Percentiles rank a stretch among this genome's conserved stretches.
Evolutionary conservation across 2,888 invertebrate species (phyloP).

Genomic region (Hyposoter didymator): DNA sequence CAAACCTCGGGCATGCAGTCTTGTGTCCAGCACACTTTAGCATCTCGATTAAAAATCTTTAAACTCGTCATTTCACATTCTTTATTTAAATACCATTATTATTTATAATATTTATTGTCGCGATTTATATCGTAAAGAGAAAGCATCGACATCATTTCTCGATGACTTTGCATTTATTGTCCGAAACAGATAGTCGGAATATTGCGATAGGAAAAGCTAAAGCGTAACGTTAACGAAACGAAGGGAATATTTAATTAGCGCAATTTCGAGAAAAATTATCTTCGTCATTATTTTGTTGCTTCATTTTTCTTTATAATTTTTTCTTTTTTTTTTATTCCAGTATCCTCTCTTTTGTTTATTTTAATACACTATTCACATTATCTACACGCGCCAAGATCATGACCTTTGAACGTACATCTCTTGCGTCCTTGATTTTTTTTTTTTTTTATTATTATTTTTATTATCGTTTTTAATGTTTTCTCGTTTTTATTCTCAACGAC

Average conservation of each 20-base stretch:
- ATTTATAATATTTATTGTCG: constrained; percentile 64
- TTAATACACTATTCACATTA: constrained; percentile 63
- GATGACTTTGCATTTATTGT: constrained; percentile 48
- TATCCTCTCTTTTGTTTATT: constrained; percentile 16
- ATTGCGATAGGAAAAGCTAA: constrained; percentile 47
- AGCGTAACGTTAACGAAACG: constrained; percentile 46
- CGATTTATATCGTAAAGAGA: constrained; percentile 57
- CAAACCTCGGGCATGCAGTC: constrained; percentile 17
- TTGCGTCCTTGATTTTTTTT: constrained; percentile 29
- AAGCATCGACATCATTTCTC: constrained; percentile 9
- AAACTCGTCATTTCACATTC: background rate
- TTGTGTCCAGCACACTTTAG: constrained; percentile 64
- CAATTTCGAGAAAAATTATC: constrained; percentile 63
- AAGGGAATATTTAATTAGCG: constrained; percentile 58
- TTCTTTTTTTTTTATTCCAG: constrained; percentile 10
- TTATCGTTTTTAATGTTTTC: constrained; percentile 22
- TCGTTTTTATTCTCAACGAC: constrained; percentile 55
- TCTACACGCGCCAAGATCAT: constrained; percentile 63
- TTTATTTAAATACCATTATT: constrained; percentile 24
- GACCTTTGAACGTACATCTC: constrained; percentile 29
- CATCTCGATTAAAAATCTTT: constrained; percentile 13
- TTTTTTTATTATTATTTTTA: constrained; percentile 42
- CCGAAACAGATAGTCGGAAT: constrained; percentile 62
- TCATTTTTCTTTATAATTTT: constrained; percentile 25
- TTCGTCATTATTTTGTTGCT: constrained; percentile 54